Conservation (phyloP, 1,140 invertebrate species). For the Medauroidea extradentata region DNA sequence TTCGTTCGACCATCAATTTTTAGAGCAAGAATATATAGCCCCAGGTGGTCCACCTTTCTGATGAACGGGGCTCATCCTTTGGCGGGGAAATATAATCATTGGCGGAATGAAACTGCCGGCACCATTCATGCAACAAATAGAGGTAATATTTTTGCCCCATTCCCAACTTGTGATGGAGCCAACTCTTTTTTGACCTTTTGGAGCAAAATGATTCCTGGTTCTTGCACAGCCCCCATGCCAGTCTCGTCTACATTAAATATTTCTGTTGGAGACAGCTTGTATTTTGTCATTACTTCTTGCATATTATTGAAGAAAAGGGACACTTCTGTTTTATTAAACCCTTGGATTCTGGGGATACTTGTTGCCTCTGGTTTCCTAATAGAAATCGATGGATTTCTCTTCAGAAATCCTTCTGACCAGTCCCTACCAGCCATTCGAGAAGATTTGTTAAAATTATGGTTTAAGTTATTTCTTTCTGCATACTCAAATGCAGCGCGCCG, state of each 20-base stretch:
- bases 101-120: conserved; percentile 12
- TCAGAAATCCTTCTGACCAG: too few species aligned
- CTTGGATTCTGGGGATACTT: conserved; percentile 33
- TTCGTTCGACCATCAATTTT: too few species aligned
- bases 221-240: conserved; percentile 36
- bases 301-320: conserved; percentile 31
- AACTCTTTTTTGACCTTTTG: conserved; percentile 39
- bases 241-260: conserved; percentile 44
- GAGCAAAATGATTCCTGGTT: conserved; percentile 28
- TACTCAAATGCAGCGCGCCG: too few species aligned
- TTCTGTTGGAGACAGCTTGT: conserved; percentile 28
- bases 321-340: conserved; percentile 37
- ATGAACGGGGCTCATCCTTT: conserved; percentile 24
- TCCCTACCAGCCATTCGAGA: too few species aligned
- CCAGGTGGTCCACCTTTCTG: conserved; percentile 30
- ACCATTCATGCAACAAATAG: conserved; percentile 34
- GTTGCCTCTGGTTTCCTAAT: conserved; percentile 36
- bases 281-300: conserved; percentile 25
- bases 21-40: too few species aligned
- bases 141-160: conserved; percentile 40
- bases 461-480: too few species aligned
- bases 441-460: too few species aligned
- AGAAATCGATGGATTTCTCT: conserved; percentile 17
- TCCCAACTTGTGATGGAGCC: conserved; percentile 41
- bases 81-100: conserved; percentile 40